Evolutionary conservation across 2,888 invertebrate genomes (phyloP).

Genomic region (Standfussiana lucernea): DNA sequence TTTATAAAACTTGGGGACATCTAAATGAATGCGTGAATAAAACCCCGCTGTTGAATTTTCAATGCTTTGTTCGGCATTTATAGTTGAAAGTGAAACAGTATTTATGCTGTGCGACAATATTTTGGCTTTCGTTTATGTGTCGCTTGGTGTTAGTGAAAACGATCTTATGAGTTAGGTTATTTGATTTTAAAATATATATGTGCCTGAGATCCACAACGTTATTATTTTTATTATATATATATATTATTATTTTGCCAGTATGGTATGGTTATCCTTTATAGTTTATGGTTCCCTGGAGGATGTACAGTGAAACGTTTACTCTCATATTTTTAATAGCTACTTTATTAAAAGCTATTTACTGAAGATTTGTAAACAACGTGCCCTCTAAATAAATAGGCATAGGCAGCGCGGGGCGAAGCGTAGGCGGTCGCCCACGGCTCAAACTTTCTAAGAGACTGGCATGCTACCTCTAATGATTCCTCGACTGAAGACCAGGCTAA

Average conservation of each 20-base stretch:
- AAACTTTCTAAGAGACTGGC: neutral
- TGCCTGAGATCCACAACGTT: neutral
- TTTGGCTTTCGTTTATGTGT: neutral
- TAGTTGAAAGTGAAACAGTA: neutral
- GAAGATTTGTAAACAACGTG: constrained; percentile 25
- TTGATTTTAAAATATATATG: neutral
- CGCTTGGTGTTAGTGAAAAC: neutral
- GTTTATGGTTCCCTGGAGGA: too few relatives aligned
- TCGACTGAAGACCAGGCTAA: constrained; percentile 29
- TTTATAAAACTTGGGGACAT: neutral
- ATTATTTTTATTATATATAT: too few relatives aligned
- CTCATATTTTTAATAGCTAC: neutral
- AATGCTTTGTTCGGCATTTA: neutral
- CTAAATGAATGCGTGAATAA: neutral
- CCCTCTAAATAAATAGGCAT: constrained; percentile 29
- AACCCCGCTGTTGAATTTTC: neutral
- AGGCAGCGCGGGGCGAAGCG: constrained; percentile 9
- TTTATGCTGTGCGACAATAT: neutral
- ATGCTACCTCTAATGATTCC: constrained; percentile 26
- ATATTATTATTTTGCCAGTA: too few relatives aligned
- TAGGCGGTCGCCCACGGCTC: constrained; percentile 38
- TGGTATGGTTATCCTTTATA: too few relatives aligned
- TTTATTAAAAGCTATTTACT: constrained; percentile 28
- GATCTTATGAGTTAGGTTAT: neutral
- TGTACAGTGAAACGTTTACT: neutral